Evolutionary conservation across 2,888 invertebrate species (phyloP).

Genomic region (Dascillus cervinus): DNA sequence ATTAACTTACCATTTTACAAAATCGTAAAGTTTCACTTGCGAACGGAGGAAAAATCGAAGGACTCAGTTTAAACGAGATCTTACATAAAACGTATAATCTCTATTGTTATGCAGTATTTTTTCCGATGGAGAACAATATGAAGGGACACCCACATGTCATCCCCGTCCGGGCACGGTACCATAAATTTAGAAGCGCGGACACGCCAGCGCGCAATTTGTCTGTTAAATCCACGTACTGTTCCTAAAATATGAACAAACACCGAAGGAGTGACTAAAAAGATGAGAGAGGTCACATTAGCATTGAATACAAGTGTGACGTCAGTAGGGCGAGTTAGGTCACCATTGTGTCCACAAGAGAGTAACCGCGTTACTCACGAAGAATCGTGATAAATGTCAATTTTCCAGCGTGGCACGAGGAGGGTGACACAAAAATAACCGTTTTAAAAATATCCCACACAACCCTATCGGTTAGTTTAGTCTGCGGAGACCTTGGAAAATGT

Average conservation of each 20-base stretch:
- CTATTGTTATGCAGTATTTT: slow-evolving; percentile 21
- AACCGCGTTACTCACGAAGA: slow-evolving; percentile 21
- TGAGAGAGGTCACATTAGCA: slow-evolving; percentile 38
- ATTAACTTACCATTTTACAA: too few species aligned
- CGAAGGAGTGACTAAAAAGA: slow-evolving; percentile 33
- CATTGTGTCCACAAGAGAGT: slow-evolving; percentile 35
- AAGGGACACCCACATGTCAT: slow-evolving; percentile 19
- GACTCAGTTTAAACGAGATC: too few species aligned
- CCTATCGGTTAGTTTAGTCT: slow-evolving; percentile 23
- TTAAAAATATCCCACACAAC: slow-evolving; percentile 32
- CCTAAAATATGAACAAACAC: slow-evolving; percentile 17
- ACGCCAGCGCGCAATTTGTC: slow-evolving; percentile 2
- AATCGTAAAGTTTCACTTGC: too few species aligned
- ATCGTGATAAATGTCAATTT: slow-evolving; percentile 24
- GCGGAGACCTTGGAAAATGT: slow-evolving; percentile 29
- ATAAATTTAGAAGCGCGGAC: slow-evolving; percentile 13
- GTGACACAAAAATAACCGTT: slow-evolving; percentile 12
- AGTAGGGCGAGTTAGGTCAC: slow-evolving; percentile 41
- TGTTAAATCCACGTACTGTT: slow-evolving; percentile 11
- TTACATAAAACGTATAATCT: slow-evolving; percentile 8
- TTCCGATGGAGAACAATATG: slow-evolving; percentile 21
- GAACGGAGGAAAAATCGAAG: too few species aligned
- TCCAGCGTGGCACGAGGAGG: too few species aligned
- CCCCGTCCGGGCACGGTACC: slow-evolving; percentile 16
- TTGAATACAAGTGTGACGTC: slow-evolving; percentile 41